Evolutionary conservation across 30 jellyfish, hydroid and myxozoan genomes (phyloP).

Genomic region (Pseudorhiza aurosa): DNA sequence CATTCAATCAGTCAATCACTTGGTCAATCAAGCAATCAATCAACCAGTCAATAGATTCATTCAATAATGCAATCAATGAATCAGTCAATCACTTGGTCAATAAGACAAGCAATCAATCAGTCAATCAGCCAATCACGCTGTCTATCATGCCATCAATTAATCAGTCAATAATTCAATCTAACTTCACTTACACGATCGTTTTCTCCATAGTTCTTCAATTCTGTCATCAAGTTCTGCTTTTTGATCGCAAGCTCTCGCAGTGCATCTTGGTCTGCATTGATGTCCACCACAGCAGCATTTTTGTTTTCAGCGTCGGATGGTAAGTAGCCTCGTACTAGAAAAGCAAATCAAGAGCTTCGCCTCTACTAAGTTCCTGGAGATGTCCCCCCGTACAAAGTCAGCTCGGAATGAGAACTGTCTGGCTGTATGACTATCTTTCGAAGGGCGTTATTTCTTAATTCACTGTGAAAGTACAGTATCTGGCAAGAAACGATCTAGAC

Average conservation of each 20-base stretch:
- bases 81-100: neutral
- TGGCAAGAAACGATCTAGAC: too few relatives aligned
- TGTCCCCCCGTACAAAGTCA: too few relatives aligned
- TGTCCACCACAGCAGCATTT: constrained; percentile 67
- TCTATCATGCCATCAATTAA: neutral
- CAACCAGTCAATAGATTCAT: neutral
- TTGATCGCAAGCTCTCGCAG: constrained; percentile 78
- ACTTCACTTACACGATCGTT: constrained; percentile 56
- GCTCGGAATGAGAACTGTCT: too few relatives aligned
- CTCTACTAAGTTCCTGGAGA: neutral
- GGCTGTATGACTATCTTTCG: too few relatives aligned
- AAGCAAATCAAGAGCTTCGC: neutral
- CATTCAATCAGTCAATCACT: neutral
- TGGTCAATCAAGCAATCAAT: neutral
- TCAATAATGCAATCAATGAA: neutral
- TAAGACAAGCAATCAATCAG: neutral
- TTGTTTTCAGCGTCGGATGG: constrained; percentile 76
- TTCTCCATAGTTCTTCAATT: constrained; percentile 78
- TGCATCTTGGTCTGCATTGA: constrained; percentile 83
- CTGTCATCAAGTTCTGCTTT: constrained; percentile 78
- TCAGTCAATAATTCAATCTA: neutral
- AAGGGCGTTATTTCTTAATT: too few relatives aligned
- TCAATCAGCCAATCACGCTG: neutral
- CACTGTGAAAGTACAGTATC: too few relatives aligned
- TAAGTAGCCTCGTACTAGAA: constrained; percentile 82